Conservation (phyloP, 2,888 invertebrate species). For the Hyles lineata region DNA sequence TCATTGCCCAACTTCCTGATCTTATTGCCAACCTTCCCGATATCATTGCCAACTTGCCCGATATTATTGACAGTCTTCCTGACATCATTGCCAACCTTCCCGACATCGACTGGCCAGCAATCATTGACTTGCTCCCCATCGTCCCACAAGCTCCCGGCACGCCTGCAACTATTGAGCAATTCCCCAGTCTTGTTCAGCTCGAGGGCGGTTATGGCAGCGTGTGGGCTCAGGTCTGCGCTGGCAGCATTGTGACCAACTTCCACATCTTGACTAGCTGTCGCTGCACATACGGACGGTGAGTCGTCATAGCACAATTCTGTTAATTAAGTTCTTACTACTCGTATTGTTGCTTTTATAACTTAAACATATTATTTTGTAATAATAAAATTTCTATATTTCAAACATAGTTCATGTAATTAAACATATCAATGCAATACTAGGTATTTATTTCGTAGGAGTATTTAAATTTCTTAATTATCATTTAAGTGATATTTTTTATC, state of each 20-base stretch:
- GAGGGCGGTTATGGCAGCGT: not conserved
- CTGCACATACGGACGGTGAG: constrained; percentile 45
- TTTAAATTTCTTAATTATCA: too few relatives aligned
- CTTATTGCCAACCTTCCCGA: not conserved
- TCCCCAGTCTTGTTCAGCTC: not conserved
- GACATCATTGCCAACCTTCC: constrained; percentile 23
- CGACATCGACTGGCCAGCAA: constrained; percentile 7
- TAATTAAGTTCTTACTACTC: too few relatives aligned
- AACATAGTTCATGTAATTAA: too few relatives aligned
- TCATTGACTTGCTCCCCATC: constrained; percentile 39
- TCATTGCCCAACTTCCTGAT: constrained; percentile 6
- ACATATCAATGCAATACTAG: too few relatives aligned
- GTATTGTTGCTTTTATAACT: too few relatives aligned
- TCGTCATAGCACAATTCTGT: not conserved
- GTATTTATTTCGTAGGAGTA: too few relatives aligned
- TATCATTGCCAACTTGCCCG: not conserved
- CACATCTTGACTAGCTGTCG: constrained; percentile 43
- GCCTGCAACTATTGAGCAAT: not conserved
- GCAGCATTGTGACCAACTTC: constrained; percentile 38
- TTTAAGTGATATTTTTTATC: too few relatives aligned
- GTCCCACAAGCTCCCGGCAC: not conserved
- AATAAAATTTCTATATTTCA: too few relatives aligned
- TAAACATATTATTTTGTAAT: too few relatives aligned
- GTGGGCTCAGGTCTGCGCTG: constrained; percentile 44
- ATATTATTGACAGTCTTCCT: not conserved